These are phyloP conservation scores for Enhydra lutris DNA, from an alignment of 2,113 vertebrate genomes.

Conservation along the genomic window DNA sequence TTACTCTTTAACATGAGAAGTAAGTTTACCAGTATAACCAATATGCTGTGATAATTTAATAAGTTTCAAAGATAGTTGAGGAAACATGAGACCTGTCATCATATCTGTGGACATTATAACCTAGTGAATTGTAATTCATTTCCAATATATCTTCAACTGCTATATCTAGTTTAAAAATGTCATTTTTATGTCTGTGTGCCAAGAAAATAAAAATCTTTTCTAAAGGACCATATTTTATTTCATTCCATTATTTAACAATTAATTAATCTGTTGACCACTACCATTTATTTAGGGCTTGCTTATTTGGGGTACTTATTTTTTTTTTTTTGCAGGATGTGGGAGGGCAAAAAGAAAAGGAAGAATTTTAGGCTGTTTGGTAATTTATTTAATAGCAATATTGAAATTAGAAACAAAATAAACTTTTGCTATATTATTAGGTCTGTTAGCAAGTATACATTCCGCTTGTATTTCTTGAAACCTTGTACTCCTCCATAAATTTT, in stretches of 20 bases:
- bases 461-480: neutral
- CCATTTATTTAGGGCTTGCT: neutral
- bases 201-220: slow-evolving; percentile 81
- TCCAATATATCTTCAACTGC: slow-evolving; percentile 65
- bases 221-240: slow-evolving; percentile 12
- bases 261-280: neutral
- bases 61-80: slow-evolving; percentile 49
- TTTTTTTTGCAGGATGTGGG: neutral
- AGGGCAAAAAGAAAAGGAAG: neutral
- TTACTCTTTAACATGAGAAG: neutral
- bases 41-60: slow-evolving; percentile 32
- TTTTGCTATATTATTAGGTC: neutral
- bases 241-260: neutral
- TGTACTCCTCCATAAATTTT: neutral
- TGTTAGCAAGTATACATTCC: neutral
- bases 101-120: slow-evolving; percentile 63
- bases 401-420: slow-evolving; percentile 19
- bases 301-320: neutral
- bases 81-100: slow-evolving; percentile 49
- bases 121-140: slow-evolving; percentile 31
- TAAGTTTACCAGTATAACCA: slow-evolving; percentile 24
- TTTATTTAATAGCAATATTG: neutral
- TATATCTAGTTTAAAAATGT: slow-evolving; percentile 64
- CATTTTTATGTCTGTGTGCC: slow-evolving; percentile 73
- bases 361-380: neutral